Conservation (phyloP, 2,888 invertebrate genomes). For the Lottia gigantea region DNA sequence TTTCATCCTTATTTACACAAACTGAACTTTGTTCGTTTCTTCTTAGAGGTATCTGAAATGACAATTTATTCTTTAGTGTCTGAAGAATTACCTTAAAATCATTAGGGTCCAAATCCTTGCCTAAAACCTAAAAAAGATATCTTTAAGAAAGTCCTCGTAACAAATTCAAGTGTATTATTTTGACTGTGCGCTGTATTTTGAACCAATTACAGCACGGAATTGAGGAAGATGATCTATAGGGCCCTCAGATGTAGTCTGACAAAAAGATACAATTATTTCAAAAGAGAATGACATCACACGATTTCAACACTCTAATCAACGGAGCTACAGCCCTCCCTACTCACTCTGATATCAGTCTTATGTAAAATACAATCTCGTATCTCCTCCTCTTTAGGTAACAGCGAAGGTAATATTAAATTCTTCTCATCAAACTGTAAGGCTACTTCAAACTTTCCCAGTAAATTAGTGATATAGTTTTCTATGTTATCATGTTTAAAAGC, state of each 20-base stretch:
- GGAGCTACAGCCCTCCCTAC: not conserved
- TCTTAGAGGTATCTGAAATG: slow-evolving; percentile 29
- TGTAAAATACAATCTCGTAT: slow-evolving; percentile 33
- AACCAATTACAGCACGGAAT: too few relatives aligned
- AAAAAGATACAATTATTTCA: not conserved
- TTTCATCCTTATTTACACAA: slow-evolving; percentile 7
- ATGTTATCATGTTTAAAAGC: slow-evolving; percentile 75
- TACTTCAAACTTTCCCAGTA: slow-evolving; percentile 96
- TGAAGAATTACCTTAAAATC: too few relatives aligned
- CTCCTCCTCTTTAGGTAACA: slow-evolving; percentile 80
- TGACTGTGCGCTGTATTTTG: too few relatives aligned
- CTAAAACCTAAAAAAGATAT: too few relatives aligned
- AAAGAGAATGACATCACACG: not conserved
- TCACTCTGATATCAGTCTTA: slow-evolving; percentile 36
- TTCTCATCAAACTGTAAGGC: slow-evolving; percentile 95
- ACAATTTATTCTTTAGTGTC: too few relatives aligned
- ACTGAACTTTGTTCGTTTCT: slow-evolving; percentile 25
- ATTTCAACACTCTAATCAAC: not conserved
- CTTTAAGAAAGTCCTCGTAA: too few relatives aligned
- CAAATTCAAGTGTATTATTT: too few relatives aligned
- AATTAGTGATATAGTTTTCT: slow-evolving; percentile 85
- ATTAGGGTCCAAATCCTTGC: too few relatives aligned
- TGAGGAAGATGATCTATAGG: too few relatives aligned
- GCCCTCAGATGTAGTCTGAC: not conserved
- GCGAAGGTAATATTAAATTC: slow-evolving; percentile 89